Percentiles rank a stretch among this genome's conserved stretches.
Conservation (phyloP, 2,888 invertebrate species). For the Agrochola macilenta region DNA sequence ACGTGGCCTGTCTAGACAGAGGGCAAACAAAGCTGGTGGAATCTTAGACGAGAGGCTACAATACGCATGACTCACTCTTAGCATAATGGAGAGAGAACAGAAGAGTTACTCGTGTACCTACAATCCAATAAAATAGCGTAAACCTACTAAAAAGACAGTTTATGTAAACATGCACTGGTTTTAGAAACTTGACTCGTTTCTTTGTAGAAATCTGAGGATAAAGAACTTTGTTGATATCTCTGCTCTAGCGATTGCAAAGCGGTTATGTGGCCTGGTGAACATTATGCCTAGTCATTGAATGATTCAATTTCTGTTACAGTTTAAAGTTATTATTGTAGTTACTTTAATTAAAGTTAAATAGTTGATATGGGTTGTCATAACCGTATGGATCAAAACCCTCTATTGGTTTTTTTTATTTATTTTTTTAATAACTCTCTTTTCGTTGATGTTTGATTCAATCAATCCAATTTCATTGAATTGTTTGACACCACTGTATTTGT, state of each 20-base stretch:
- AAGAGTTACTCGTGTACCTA: conserved; percentile 9
- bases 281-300: too few relatives aligned
- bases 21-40: conserved; percentile 48
- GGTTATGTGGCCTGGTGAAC: too few relatives aligned
- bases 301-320: too few relatives aligned
- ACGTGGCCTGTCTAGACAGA: conserved; percentile 53
- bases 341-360: too few relatives aligned
- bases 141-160: not conserved
- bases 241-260: not conserved
- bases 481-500: not conserved
- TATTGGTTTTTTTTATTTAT: too few relatives aligned
- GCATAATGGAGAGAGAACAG: conserved; percentile 5
- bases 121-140: not conserved
- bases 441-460: not conserved
- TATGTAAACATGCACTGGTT: not conserved
- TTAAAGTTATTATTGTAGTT: too few relatives aligned
- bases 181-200: not conserved
- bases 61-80: conserved; percentile 53
- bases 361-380: too few relatives aligned
- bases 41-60: conserved; percentile 39
- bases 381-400: too few relatives aligned
- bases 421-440: too few relatives aligned
- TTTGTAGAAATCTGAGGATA: not conserved
- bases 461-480: not conserved
- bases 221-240: not conserved